Evolutionary conservation across 2,113 vertebrate genomes (phyloP).

Genomic region (Solea senegalensis): DNA sequence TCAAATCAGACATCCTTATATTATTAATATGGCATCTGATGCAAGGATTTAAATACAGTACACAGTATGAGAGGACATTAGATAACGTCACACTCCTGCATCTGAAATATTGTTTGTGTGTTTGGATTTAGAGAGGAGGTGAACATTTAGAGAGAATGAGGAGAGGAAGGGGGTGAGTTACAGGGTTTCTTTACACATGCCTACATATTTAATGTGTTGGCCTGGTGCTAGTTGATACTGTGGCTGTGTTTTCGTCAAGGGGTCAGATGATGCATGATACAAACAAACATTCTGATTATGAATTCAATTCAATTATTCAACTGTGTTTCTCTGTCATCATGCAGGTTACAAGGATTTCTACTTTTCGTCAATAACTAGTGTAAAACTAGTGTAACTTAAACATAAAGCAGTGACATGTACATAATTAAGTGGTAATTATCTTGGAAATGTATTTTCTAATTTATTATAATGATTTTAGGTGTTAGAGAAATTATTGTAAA

Average conservation of each 20-base stretch:
- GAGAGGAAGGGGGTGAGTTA: slow-evolving; percentile 9
- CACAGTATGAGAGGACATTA: background rate
- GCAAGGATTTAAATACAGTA: background rate
- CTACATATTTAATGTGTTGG: slow-evolving; percentile 74
- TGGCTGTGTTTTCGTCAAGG: slow-evolving; percentile 16
- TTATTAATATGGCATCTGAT: background rate
- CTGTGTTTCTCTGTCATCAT: no score
- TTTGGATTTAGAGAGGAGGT: slow-evolving; percentile 37
- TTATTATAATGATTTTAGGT: no score
- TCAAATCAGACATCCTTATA: background rate
- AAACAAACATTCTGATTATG: no score
- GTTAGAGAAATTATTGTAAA: no score
- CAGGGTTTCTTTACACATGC: slow-evolving; percentile 67
- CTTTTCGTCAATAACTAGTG: no score
- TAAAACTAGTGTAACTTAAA: no score
- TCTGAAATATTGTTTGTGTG: slow-evolving; percentile 36
- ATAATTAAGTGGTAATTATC: no score
- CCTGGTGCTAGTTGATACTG: slow-evolving; percentile 46
- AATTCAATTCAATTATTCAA: no score
- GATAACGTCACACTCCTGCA: slow-evolving; percentile 1
- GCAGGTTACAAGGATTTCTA: no score
- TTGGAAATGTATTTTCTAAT: no score
- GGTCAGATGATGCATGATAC: background rate
- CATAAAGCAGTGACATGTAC: no score
- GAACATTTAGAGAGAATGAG: slow-evolving; percentile 33